A percentile compares a stretch with the other conserved stretches of the same genome.
Conservation (phyloP, 2,888 invertebrate species). For the Ferdinandea cuprea region DNA sequence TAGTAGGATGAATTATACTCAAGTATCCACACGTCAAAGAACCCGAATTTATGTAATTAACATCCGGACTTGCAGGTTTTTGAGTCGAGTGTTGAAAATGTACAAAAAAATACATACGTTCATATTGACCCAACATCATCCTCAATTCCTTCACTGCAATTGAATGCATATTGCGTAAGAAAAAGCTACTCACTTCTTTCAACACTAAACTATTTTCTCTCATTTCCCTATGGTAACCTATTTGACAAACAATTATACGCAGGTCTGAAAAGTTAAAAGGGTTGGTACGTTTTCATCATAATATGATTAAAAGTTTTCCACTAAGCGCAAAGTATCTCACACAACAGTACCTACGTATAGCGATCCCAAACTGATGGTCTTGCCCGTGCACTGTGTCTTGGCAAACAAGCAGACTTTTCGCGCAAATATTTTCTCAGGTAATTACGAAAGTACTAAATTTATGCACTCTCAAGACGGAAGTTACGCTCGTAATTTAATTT, state of each 20-base stretch:
- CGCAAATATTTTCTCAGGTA: constrained; percentile 53
- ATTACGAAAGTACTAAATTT: constrained; percentile 46
- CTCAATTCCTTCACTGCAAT: too few relatives aligned
- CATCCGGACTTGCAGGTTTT: too few relatives aligned
- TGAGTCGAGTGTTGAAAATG: too few relatives aligned
- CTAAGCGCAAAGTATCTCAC: not conserved
- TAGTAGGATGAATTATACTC: too few relatives aligned
- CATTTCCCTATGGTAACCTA: too few relatives aligned
- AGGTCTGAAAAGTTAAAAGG: not conserved
- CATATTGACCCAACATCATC: too few relatives aligned
- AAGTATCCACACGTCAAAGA: too few relatives aligned
- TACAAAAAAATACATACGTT: too few relatives aligned
- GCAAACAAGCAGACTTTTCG: constrained; percentile 11
- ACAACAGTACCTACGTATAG: not conserved
- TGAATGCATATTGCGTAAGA: too few relatives aligned
- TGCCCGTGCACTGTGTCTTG: not conserved
- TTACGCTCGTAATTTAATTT: constrained; percentile 52
- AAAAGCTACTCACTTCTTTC: too few relatives aligned
- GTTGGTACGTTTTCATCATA: not conserved
- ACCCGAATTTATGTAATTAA: too few relatives aligned
- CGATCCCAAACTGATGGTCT: not conserved
- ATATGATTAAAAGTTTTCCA: constrained; percentile 25
- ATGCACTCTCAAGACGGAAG: constrained; percentile 25
- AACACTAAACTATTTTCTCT: too few relatives aligned
- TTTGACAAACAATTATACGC: constrained; percentile 13